These are phyloP conservation scores for Oryctes rhinoceros DNA, from an alignment of 1,140 invertebrate genomes.

Conservation along the genomic window DNA sequence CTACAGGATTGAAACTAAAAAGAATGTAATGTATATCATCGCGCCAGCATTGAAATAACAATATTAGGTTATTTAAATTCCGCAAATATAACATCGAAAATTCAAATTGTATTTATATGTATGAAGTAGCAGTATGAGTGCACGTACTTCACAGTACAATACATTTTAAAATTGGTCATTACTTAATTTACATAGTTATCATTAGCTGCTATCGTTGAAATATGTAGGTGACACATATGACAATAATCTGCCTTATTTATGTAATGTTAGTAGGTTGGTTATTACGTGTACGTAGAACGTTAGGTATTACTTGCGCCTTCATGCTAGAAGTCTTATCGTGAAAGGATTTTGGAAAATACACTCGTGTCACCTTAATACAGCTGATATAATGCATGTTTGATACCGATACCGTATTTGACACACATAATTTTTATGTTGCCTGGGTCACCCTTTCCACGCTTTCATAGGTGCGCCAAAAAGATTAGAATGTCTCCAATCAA, in stretches of 20 bases:
- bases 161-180: too few species aligned
- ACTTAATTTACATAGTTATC: too few species aligned
- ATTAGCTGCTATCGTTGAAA: neutral
- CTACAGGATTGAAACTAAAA: too few species aligned
- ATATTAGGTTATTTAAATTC: too few species aligned
- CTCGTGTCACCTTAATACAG: neutral
- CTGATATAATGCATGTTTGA: too few species aligned
- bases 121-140: too few species aligned
- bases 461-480: neutral
- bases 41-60: too few species aligned
- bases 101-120: too few species aligned
- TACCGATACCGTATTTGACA: neutral
- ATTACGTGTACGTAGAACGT: neutral
- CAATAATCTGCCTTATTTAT: neutral
- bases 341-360: constrained; percentile 23
- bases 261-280: neutral
- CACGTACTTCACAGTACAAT: too few species aligned
- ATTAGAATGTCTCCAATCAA: neutral
- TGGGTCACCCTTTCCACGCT: too few species aligned
- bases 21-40: too few species aligned
- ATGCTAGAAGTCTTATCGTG: neutral
- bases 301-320: neutral
- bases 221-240: constrained; percentile 20
- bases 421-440: neutral
- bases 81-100: too few species aligned